These are phyloP conservation scores for Alauda arvensis DNA, from an alignment of 2,797 vertebrate species.

Conservation along the genomic window DNA sequence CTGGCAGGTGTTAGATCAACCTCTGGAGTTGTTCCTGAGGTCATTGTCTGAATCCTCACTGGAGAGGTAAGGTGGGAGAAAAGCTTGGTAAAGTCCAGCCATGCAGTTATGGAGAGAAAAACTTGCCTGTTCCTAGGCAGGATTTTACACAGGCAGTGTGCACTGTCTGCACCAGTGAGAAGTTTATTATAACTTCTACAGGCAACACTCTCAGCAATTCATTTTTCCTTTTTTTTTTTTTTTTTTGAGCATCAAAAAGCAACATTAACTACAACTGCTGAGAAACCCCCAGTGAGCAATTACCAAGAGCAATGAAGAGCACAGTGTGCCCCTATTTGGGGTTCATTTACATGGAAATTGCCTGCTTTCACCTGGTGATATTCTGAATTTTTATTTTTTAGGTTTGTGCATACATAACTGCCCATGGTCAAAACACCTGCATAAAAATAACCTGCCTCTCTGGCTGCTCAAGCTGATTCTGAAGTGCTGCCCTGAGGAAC, in stretches of 20 bases:
- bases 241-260: background rate
- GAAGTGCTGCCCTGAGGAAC: background rate
- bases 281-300: constrained; percentile 27
- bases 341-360: constrained; percentile 63
- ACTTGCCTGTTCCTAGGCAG: background rate
- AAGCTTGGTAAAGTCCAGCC: background rate
- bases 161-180: background rate
- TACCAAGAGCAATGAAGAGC: constrained; percentile 34
- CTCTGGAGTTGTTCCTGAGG: background rate
- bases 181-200: background rate
- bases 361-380: constrained; percentile 31
- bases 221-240: background rate
- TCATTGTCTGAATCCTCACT: background rate
- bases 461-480: background rate
- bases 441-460: background rate
- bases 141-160: background rate
- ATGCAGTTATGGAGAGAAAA: background rate
- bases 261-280: constrained; percentile 17
- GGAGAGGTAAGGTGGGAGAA: background rate
- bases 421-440: constrained; percentile 41
- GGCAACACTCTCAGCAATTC: background rate
- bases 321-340: background rate
- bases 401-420: constrained; percentile 13
- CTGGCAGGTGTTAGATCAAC: background rate
- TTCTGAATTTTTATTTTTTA: constrained; percentile 29